phyloP scores from a whole-genome alignment of 2,797 vertebrate genomes.

The Galaxias olidus region DNA sequence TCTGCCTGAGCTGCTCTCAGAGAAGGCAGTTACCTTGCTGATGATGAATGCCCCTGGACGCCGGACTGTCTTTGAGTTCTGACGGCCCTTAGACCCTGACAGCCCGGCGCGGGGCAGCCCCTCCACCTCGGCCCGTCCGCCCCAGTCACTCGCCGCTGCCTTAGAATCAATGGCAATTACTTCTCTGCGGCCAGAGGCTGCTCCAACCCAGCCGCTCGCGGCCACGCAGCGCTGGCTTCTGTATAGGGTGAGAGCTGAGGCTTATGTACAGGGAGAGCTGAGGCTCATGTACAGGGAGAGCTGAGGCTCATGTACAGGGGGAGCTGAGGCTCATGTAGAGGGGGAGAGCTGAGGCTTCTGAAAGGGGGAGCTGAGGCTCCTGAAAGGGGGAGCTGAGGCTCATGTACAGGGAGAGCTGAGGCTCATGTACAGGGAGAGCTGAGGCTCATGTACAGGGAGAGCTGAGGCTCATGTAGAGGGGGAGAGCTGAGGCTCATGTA shows the following conservation, averaged over 20 bases:
- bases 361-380: no score
- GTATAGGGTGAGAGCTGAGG: no score
- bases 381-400: no score
- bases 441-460: no score
- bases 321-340: slow-evolving; percentile 34
- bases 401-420: no score
- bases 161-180: slow-evolving; percentile 67
- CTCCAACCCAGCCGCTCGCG: slow-evolving; percentile 24
- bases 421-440: no score
- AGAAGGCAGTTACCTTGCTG: slow-evolving; percentile 78
- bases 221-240: slow-evolving; percentile 36
- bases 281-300: slow-evolving; percentile 15
- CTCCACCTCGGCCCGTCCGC: slow-evolving; percentile 60
- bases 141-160: slow-evolving; percentile 68
- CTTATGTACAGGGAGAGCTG: no score
- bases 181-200: slow-evolving; percentile 52
- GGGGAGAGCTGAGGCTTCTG: no score
- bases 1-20: slow-evolving; percentile 80
- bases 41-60: slow-evolving; percentile 76
- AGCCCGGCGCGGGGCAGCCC: slow-evolving; percentile 50
- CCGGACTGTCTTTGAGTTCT: slow-evolving; percentile 63
- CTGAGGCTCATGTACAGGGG: slow-evolving; percentile 42
- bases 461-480: slow-evolving; percentile 47
- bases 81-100: slow-evolving; percentile 69
- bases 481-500: no score